Evolutionary conservation across 2,113 vertebrate species (phyloP), one percentile per base, ranked within the genome.

Genomic region (Xiphophorus hellerii): DNA sequence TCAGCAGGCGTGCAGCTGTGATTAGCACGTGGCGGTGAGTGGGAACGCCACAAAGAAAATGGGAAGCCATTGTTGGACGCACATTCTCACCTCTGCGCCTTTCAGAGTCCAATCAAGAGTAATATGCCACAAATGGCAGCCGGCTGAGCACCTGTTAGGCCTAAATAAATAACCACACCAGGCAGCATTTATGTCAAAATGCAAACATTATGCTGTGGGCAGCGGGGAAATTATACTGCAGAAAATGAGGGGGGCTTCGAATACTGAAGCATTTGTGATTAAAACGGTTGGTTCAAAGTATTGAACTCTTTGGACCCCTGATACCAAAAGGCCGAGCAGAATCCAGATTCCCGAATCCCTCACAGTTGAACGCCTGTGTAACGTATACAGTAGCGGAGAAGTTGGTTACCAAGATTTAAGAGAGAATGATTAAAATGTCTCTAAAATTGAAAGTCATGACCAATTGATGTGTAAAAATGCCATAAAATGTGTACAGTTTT

Each of bases 171-270:
- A 25, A 62, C 58, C 14, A 62, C 78, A 9, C 31, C 68, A 62
- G 30, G 64, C 33, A 13, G 33, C 20, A 75, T 85, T 51, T 66
- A 71, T 3, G 14, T 30, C 14, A 81, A 83, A 83, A 64, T 72
- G 7, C n/a, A 62, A 62, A 69, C 5, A 11, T 64, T 69, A 48
- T 15, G 3, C 42, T 3, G 5, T 33, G 42, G 69, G 67, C 64
- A 61, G 62, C 28, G 54, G 66, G 54, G 29, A 67, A 73, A 73
- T 65, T 1, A 74, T 9, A 1, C 35, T 7, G 65, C 15, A 25
- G 33, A 48, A 42, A 70, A 70, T 3, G 4, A 13, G 25, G 17
- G 63, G 27, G 25, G 66, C 58, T 62, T 68, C 37, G 44, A 30
- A 37, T 37, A 66, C 11, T 28, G 35, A 0, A 30, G 64, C 71